These are phyloP conservation scores for Mastomys natalensis DNA, from an alignment of 2,113 vertebrate species.

Conservation along the genomic window DNA sequence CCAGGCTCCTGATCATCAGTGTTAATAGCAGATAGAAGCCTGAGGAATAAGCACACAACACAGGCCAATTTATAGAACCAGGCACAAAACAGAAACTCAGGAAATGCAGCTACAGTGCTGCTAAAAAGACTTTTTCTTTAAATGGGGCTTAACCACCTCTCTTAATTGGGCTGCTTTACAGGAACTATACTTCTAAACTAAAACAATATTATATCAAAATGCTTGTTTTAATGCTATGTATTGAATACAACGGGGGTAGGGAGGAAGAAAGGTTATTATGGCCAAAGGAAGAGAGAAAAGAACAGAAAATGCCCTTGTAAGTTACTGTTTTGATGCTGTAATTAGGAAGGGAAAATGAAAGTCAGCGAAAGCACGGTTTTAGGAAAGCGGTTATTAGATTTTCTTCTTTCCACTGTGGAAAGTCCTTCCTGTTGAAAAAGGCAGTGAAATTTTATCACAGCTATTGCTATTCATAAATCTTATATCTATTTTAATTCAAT, in stretches of 20 bases:
- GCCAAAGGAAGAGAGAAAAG: not conserved
- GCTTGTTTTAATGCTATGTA: constrained; percentile 43
- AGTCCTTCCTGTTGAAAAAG: constrained; percentile 86
- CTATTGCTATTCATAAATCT: constrained; percentile 92
- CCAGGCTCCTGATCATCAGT: constrained; percentile 4
- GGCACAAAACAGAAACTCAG: constrained; percentile 33
- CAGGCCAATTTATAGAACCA: not conserved
- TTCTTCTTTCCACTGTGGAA: constrained; percentile 80
- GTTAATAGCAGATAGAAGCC: not conserved
- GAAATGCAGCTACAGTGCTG: not conserved
- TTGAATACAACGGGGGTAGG: not conserved
- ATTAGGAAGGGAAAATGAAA: constrained; percentile 81
- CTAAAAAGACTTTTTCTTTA: constrained; percentile 40
- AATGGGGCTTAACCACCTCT: constrained; percentile 7
- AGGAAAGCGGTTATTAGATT: constrained; percentile 83
- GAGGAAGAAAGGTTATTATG: not conserved
- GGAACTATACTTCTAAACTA: constrained; percentile 59
- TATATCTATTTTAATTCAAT: constrained; percentile 91
- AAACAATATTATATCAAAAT: constrained; percentile 46
- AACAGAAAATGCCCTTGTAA: constrained; percentile 48
- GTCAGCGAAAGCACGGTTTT: constrained; percentile 79
- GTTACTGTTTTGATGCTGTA: constrained; percentile 76
- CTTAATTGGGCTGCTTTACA: constrained; percentile 38
- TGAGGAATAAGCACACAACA: constrained; percentile 22
- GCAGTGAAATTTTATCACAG: constrained; percentile 90